Conservation (phyloP, 2,113 vertebrate species). For the Fukomys damarensis region DNA sequence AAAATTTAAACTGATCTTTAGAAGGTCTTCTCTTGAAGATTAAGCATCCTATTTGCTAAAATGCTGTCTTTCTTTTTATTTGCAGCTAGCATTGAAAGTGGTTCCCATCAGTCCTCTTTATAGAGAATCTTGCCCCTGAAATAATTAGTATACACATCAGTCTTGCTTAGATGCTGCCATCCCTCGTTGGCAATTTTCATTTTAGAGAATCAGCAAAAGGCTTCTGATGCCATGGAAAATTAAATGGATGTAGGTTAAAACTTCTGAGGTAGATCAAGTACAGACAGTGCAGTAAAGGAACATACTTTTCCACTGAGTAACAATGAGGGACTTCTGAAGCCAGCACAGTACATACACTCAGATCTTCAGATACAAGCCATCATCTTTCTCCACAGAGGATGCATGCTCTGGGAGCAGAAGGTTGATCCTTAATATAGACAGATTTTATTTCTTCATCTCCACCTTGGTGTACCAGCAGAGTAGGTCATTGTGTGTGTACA, state of each 20-base stretch:
- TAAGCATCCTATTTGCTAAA: slow-evolving; percentile 58
- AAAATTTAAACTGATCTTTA: slow-evolving; percentile 62
- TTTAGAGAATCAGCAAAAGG: slow-evolving; percentile 57
- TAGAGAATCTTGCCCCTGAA: slow-evolving; percentile 20
- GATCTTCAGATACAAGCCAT: neutral
- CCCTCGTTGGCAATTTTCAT: slow-evolving; percentile 33
- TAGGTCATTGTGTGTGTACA: neutral
- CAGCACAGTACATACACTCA: neutral
- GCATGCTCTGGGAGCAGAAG: neutral
- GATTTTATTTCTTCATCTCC: neutral
- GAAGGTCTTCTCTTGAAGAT: slow-evolving; percentile 56
- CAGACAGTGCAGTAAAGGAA: neutral
- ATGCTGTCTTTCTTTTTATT: slow-evolving; percentile 33
- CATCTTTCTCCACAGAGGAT: neutral
- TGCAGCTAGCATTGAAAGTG: slow-evolving; percentile 7
- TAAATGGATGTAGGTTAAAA: slow-evolving; percentile 16
- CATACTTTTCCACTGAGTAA: neutral
- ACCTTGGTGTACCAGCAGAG: neutral
- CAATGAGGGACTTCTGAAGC: neutral
- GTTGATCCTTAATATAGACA: neutral
- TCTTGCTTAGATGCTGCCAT: slow-evolving; percentile 53
- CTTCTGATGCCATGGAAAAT: slow-evolving; percentile 21
- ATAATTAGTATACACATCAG: slow-evolving; percentile 62
- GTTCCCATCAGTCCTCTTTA: slow-evolving; percentile 55
- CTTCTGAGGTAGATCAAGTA: neutral